A percentile compares a stretch with the other conserved stretches of the same genome.
These are phyloP conservation scores for Drosophila mulleri DNA, from an alignment of 2,888 invertebrate species.

Conservation along the genomic window DNA sequence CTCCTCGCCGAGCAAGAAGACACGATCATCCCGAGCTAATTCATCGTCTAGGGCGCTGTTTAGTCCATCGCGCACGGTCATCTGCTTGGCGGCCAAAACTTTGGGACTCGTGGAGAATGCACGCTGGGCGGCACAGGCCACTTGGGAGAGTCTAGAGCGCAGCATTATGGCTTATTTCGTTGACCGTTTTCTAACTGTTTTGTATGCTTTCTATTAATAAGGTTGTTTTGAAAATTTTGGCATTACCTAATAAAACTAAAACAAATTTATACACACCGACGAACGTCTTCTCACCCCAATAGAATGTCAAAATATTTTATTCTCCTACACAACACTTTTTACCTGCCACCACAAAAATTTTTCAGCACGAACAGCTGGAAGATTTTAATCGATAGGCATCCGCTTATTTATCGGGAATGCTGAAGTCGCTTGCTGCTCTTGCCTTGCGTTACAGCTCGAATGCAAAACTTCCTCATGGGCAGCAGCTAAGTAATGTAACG, in stretches of 20 bases:
- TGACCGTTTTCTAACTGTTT: slow-evolving; percentile 26
- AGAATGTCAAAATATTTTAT: slow-evolving; percentile 45
- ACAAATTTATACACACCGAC: slow-evolving; percentile 53
- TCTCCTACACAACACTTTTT: slow-evolving; percentile 37
- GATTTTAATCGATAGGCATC: background rate
- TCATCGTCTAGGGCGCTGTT: slow-evolving; percentile 99
- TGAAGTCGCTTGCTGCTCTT: background rate
- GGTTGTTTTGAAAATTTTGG: slow-evolving; percentile 16
- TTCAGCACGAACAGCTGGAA: slow-evolving; percentile 32
- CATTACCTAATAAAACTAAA: slow-evolving; percentile 59
- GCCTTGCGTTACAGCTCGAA: background rate
- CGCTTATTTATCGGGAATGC: slow-evolving; percentile 27
- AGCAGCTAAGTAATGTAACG: slow-evolving; percentile 61
- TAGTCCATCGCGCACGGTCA: slow-evolving; percentile 98
- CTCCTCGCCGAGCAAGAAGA: slow-evolving; percentile 97
- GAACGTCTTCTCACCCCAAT: slow-evolving; percentile 53
- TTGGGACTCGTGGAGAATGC: slow-evolving; percentile 86
- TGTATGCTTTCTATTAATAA: slow-evolving; percentile 33
- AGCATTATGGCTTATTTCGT: slow-evolving; percentile 56
- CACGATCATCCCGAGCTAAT: slow-evolving; percentile 95
- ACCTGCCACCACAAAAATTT: slow-evolving; percentile 3
- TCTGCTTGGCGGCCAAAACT: slow-evolving; percentile 87
- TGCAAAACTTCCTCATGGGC: background rate
- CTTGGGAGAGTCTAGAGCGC: slow-evolving; percentile 63
- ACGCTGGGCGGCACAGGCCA: slow-evolving; percentile 84